phyloP scores from a whole-genome alignment of 2,797 vertebrate genomes.

The Nannoperca obscura region DNA sequence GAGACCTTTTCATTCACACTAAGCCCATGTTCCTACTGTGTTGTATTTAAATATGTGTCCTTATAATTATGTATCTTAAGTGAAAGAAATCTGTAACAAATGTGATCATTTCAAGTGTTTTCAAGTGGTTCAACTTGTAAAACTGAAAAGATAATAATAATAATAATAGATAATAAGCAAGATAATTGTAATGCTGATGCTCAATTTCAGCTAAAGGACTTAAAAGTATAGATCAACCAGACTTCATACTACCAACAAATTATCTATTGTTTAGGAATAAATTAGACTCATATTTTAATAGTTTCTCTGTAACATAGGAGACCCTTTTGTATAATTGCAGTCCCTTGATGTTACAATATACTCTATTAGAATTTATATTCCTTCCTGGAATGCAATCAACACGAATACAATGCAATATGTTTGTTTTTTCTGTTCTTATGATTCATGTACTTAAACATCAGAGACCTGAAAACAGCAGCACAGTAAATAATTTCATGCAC shows the following conservation, averaged over 20 bases:
- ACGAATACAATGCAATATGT: constrained; percentile 12
- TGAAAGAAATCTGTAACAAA: background rate
- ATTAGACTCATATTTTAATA: constrained; percentile 4
- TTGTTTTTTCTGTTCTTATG: constrained; percentile 20
- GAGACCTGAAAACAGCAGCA: constrained; percentile 9
- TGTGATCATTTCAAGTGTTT: background rate
- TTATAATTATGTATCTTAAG: background rate
- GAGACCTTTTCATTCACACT: background rate
- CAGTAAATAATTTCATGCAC: constrained; percentile 41
- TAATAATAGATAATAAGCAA: background rate
- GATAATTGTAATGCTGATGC: background rate
- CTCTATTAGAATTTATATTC: background rate
- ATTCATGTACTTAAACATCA: constrained; percentile 40
- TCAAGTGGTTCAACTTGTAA: background rate
- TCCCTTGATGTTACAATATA: background rate
- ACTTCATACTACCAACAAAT: background rate
- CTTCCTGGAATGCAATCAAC: constrained; percentile 11
- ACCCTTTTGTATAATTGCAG: background rate
- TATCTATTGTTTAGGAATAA: background rate
- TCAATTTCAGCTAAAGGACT: background rate
- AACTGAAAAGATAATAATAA: background rate
- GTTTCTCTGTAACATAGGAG: background rate
- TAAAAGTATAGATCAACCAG: background rate
- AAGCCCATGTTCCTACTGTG: background rate
- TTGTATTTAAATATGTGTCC: background rate